Percentiles rank a stretch among this genome's conserved stretches.
Evolutionary conservation across 2,888 invertebrate genomes (phyloP).

Genomic region (Enoplolaimus lenunculus): DNA sequence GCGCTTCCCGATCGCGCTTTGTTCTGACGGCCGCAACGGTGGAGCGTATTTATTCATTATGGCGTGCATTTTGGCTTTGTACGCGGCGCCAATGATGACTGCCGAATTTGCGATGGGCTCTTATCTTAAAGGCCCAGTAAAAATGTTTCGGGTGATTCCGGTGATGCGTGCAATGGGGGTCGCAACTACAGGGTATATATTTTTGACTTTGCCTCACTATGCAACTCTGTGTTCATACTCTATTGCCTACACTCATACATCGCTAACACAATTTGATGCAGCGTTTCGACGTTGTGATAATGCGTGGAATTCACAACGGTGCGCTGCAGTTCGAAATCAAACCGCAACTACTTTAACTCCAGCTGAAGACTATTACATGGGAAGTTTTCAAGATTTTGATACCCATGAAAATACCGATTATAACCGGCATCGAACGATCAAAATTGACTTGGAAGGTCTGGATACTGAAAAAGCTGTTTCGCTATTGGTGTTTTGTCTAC

Average conservation of each 20-base stretch:
- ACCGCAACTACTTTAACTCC: not conserved
- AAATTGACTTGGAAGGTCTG: not conserved
- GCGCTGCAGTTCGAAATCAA: not conserved
- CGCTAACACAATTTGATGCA: not conserved
- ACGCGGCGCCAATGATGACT: not conserved
- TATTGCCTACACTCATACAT: not conserved
- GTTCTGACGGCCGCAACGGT: too few species aligned
- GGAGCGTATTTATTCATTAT: too few species aligned
- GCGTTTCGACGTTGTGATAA: not conserved
- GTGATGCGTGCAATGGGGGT: not conserved
- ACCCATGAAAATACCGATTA: not conserved
- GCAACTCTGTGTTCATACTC: not conserved
- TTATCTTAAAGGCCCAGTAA: not conserved
- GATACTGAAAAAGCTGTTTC: not conserved
- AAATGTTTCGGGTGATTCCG: not conserved
- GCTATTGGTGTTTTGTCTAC: not conserved
- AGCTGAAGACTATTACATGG: not conserved
- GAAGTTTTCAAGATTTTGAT: not conserved
- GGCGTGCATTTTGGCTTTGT: too few species aligned
- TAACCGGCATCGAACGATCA: not conserved
- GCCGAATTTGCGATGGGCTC: not conserved
- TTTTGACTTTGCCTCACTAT: not conserved
- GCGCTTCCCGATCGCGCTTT: too few species aligned
- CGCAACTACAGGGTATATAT: not conserved
- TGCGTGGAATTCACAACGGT: not conserved